Evolutionary conservation across 2,797 vertebrate species (phyloP).

Genomic region (Gymnothorax javanicus): DNA sequence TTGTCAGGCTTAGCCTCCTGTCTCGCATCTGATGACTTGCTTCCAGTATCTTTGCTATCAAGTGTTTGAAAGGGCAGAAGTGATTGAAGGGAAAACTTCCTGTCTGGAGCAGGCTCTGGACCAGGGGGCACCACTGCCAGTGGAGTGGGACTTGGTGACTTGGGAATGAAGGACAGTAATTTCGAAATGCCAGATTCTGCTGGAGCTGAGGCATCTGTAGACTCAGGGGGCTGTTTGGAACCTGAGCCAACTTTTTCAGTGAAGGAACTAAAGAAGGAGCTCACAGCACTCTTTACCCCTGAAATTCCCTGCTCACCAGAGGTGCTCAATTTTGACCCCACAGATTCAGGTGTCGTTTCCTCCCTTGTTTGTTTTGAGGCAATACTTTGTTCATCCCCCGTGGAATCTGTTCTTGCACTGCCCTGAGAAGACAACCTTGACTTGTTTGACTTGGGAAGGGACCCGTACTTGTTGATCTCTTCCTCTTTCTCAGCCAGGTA

Average conservation of each 20-base stretch:
- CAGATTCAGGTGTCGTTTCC: conserved; percentile 57
- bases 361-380: conserved; percentile 48
- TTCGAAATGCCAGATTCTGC: conserved; percentile 70
- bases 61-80: conserved; percentile 58
- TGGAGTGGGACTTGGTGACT: conserved; percentile 65
- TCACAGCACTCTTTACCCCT: conserved; percentile 84
- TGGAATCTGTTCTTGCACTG: conserved; percentile 65
- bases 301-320: conserved; percentile 64
- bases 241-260: conserved; percentile 81
- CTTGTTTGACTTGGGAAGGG: conserved; percentile 74
- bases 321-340: conserved; percentile 69
- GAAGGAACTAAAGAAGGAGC: conserved; percentile 76
- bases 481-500: conserved; percentile 94
- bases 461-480: conserved; percentile 86
- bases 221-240: conserved; percentile 75
- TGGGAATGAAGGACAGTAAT: conserved; percentile 71
- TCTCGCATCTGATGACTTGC: conserved; percentile 47
- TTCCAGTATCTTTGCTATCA: conserved; percentile 44
- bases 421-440: conserved; percentile 69
- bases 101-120: conserved; percentile 65
- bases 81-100: conserved; percentile 59
- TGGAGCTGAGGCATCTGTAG: conserved; percentile 53
- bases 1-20: conserved; percentile 39
- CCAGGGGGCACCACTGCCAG: conserved; percentile 68
- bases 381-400: conserved; percentile 60